These are phyloP conservation scores for Deroptyus accipitrinus DNA, from an alignment of 2,113 vertebrate species.

Conservation along the genomic window DNA sequence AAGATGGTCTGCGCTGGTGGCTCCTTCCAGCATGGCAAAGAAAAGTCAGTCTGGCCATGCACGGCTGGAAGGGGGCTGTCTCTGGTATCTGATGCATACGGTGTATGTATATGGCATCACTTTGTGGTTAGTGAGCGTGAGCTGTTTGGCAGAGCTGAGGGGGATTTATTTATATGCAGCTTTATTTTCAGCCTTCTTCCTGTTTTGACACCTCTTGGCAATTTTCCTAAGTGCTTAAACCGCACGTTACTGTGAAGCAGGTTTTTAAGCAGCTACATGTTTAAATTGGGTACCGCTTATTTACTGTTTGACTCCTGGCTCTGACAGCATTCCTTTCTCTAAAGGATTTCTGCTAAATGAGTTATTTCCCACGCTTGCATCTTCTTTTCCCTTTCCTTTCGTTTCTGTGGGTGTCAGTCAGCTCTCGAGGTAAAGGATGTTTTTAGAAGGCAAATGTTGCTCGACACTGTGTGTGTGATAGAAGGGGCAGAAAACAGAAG, in stretches of 20 bases:
- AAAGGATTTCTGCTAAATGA: conserved; percentile 43
- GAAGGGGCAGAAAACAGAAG: neutral
- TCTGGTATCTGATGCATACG: neutral
- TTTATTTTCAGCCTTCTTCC: conserved; percentile 30
- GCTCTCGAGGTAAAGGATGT: neutral
- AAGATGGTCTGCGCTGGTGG: neutral
- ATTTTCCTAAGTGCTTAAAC: conserved; percentile 51
- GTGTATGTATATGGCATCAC: neutral
- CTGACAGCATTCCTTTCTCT: conserved; percentile 42
- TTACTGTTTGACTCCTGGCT: conserved; percentile 60
- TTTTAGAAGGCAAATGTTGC: neutral
- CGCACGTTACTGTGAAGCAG: conserved; percentile 27
- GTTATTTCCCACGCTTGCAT: neutral
- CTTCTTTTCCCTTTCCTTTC: neutral
- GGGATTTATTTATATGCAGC: conserved; percentile 27
- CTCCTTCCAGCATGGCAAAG: neutral
- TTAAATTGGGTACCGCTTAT: conserved; percentile 54
- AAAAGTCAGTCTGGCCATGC: neutral
- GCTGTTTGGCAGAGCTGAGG: neutral
- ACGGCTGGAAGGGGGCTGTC: neutral
- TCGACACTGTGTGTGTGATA: neutral
- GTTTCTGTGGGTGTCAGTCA: neutral
- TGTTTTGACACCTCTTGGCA: conserved; percentile 67
- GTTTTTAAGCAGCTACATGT: conserved; percentile 32
- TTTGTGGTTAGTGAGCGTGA: neutral